Base-by-base conservation (phyloP, 2,888 invertebrate genomes). In the Drosophila mimica region DNA sequence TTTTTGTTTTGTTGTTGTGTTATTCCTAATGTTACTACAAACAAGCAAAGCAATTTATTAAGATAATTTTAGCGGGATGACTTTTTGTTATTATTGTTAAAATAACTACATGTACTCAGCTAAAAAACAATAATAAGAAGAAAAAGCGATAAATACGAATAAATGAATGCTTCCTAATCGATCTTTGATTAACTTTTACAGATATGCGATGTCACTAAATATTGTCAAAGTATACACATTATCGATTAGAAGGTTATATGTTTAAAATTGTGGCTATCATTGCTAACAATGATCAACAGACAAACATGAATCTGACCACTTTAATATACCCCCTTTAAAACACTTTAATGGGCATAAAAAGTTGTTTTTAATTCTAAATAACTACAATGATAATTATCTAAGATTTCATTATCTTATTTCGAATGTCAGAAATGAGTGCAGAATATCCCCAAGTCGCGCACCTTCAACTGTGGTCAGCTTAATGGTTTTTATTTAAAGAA, bases 351-450 rank as follows among this genome's bases (percentile, higher is more conserved):
- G 15, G 20, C 8, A 15, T 25, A 15, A 15, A 7, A 46, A 17
- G 20, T 46, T 20, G 46, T 7, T 15, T 13, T 7, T 15, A 15
- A 13, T 20, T 20, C 43, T 2, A 13, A 20, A 15, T 13, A 7
- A 46, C 15, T 25, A 15, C 7, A 20, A 7, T 7, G 6, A 43
- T 46, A 46, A 20, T 46, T 13, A 7, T 8, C 15, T 25, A 46
- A 46, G 20, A 25, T 7, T 20, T 46, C 7, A 20, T 20, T 20
- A 46, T 7, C 13, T 46, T 15, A 7, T 15, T 15, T 15, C 4
- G 46, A 25, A 25, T 46, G 46, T 46, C 52, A 34, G 11, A 54
- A 54, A 54, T 38, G 30, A 20, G 31, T 31, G 31, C 31, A 52
- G 13, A 31, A 52, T 33, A 33, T 20, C 20, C 7, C 2, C n/a